Conservation (phyloP, 2,888 invertebrate genomes). For the Rhopalosiphum nymphaeae region DNA sequence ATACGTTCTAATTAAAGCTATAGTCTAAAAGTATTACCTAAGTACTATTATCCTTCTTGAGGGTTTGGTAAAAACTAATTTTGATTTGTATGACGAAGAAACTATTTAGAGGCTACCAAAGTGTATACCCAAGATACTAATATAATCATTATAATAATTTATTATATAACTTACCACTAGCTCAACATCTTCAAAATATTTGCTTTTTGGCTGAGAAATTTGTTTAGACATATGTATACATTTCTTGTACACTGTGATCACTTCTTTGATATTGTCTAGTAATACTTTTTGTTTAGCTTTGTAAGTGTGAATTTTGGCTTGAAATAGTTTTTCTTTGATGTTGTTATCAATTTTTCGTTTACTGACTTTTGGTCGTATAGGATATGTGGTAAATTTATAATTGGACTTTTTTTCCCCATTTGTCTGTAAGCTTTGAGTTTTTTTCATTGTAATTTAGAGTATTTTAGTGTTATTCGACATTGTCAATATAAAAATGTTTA, state of each 20-base stretch:
- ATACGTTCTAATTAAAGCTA: no score
- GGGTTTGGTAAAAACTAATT: no score
- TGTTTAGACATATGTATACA: not conserved
- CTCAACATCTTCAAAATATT: conserved; percentile 24
- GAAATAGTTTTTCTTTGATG: conserved; percentile 2
- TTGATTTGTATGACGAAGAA: no score
- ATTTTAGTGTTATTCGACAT: not conserved
- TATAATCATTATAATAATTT: no score
- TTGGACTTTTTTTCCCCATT: not conserved
- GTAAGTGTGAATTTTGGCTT: not conserved
- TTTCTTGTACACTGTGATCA: not conserved
- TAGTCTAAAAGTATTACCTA: no score
- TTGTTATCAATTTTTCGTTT: conserved; percentile 17
- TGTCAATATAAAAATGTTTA: not conserved
- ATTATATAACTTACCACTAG: conserved; percentile 26
- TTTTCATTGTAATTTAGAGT: not conserved
- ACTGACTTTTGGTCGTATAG: not conserved
- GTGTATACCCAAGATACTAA: no score
- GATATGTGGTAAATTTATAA: not conserved
- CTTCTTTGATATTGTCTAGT: not conserved
- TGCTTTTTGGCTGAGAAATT: not conserved
- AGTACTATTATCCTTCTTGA: no score
- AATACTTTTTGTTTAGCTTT: conserved; percentile 22
- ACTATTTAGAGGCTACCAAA: no score
- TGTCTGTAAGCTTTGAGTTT: not conserved